These are phyloP conservation scores for Mus spicilegus DNA, from an alignment of 2,113 vertebrate species.

Conservation along the genomic window DNA sequence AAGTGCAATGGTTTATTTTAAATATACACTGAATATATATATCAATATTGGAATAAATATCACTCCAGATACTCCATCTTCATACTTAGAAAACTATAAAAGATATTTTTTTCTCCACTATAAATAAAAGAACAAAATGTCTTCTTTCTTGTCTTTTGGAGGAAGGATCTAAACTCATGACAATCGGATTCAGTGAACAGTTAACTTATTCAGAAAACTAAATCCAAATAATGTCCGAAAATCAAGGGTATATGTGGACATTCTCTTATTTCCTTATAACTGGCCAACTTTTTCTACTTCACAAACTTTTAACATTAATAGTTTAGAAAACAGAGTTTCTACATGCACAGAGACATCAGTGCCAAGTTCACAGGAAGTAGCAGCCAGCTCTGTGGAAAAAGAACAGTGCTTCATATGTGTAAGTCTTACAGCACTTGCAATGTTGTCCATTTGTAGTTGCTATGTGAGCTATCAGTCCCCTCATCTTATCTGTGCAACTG, in stretches of 20 bases:
- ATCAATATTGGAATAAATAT: constrained; percentile 37
- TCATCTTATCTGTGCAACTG: background rate
- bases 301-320: background rate
- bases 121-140: background rate
- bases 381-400: background rate
- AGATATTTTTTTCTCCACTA: background rate
- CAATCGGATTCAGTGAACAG: background rate
- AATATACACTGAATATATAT: background rate
- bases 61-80: background rate
- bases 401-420: background rate
- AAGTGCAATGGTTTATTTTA: background rate
- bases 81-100: background rate
- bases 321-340: background rate
- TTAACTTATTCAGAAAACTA: background rate
- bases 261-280: background rate
- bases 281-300: background rate
- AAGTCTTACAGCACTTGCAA: background rate
- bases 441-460: background rate
- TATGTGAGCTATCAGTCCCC: background rate
- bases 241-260: background rate
- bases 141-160: background rate
- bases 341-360: background rate
- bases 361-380: background rate
- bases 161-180: background rate
- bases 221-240: background rate